Conservation (phyloP, 2,888 invertebrate genomes). For the Drosophila limbata region DNA sequence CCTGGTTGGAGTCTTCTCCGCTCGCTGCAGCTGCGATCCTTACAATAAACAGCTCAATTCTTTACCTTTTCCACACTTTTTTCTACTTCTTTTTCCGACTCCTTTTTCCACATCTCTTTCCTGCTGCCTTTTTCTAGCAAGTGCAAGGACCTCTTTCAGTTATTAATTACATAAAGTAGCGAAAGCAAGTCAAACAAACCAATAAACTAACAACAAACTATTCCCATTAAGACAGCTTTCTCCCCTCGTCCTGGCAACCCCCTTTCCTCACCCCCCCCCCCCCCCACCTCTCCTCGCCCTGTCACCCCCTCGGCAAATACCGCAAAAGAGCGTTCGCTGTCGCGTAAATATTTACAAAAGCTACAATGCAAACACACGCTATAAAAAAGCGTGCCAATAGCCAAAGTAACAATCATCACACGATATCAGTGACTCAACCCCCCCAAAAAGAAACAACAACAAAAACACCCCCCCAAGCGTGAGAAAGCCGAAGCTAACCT, state of each 20-base stretch:
- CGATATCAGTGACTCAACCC: conserved; percentile 49
- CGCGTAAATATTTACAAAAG: conserved; percentile 50
- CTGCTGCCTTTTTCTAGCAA: conserved; percentile 2
- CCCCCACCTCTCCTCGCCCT: not conserved
- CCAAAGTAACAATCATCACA: conserved; percentile 47
- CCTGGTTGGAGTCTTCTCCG: conserved; percentile 32
- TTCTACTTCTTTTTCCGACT: not conserved
- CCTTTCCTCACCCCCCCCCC: not conserved
- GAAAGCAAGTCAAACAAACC: conserved; percentile 21
- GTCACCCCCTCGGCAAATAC: not conserved
- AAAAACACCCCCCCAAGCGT: conserved; percentile 32
- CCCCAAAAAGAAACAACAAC: not conserved
- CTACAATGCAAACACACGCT: conserved; percentile 27
- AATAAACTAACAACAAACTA: conserved; percentile 31
- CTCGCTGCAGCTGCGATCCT: conserved; percentile 45
- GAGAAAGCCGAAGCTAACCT: conserved; percentile 50
- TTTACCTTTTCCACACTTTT: not conserved
- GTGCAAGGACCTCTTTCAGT: conserved; percentile 43
- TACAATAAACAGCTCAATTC: conserved; percentile 6
- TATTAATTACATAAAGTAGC: conserved; percentile 45
- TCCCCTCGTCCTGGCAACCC: not conserved
- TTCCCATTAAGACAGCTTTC: conserved; percentile 20
- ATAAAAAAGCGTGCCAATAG: conserved; percentile 46
- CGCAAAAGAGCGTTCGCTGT: conserved; percentile 30
- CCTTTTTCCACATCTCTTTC: not conserved